Evolutionary conservation across 2,113 vertebrate genomes (phyloP), one percentile per base, ranked within the genome.

Genomic region (Erpornis zantholeuca): DNA sequence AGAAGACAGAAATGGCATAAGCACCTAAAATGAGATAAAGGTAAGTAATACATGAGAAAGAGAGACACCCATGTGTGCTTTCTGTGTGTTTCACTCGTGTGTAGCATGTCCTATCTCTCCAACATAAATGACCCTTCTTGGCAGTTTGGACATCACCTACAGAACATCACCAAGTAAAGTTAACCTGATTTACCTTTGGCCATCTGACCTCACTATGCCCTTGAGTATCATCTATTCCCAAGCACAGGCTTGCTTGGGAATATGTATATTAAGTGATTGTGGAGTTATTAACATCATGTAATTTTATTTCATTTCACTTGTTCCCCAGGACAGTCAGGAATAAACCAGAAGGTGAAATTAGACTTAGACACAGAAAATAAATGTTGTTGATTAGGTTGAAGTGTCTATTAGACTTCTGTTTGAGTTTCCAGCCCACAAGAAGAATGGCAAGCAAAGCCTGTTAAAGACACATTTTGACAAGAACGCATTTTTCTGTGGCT

Each of bases 391-490:
- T 86, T 86, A 90, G 49, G 35, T 22, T 92, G 63, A 92, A 93
- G 47, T 86, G 64, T 90, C 80, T 92, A 65, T 90, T 83, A 95
- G 72, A 69, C 66, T 85, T 91, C 78, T 87, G 72, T 90, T 92
- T 82, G 66, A 84, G 40, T 86, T 89, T 93, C n/a, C 65, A 93
- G 57, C 76, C 72, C 76, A 68, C 77, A 81, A 82, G 49, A 90
- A 90, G 76, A 78, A 96, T 76, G 56, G 44, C 69, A 91, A 86
- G 76, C 23, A 71, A 76, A 88, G 56, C 76, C 80, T 97, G 60
- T 88, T 93, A 79, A 78, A 86, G 90, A 90, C 85, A 95, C 60
- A 56, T 96, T 95, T 96, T 96, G 90, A 96, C 93, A 94, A 86
- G 79, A 86, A 88, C 4, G 23, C 52, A 73, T 93, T 94, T 96